phyloP scores from a whole-genome alignment of 2,113 vertebrate genomes.

The Brienomyrus longianalis region DNA sequence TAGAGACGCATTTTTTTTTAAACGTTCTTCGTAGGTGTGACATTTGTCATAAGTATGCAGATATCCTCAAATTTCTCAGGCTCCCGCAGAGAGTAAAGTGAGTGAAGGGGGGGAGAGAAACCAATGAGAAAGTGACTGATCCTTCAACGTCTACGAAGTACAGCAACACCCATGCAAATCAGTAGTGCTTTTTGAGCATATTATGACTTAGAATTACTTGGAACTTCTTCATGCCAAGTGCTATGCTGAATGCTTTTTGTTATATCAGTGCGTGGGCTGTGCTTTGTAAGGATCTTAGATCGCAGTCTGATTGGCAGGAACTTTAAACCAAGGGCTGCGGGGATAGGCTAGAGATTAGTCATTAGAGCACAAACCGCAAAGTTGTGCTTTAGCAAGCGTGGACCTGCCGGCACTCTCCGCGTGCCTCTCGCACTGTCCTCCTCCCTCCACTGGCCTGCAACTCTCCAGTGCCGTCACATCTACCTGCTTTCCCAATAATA shows the following conservation, averaged over 20 bases:
- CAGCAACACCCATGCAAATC: background rate
- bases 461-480: background rate
- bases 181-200: background rate
- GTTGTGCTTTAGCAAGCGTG: constrained; percentile 4
- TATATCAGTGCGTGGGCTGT: background rate
- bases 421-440: background rate
- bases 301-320: background rate
- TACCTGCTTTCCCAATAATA: background rate
- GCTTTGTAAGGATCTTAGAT: background rate
- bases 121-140: background rate
- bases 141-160: background rate
- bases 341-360: background rate
- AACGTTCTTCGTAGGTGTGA: background rate
- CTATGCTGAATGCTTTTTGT: background rate
- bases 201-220: background rate
- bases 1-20: background rate
- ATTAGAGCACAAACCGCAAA: background rate
- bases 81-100: background rate
- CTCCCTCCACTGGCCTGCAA: background rate
- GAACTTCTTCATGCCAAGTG: background rate
- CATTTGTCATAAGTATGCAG: background rate
- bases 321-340: background rate
- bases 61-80: background rate
- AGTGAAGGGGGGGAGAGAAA: background rate
- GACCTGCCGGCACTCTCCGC: constrained; percentile 19